These are phyloP conservation scores for Ips typographus DNA, from an alignment of 1,140 invertebrate genomes.

Conservation along the genomic window DNA sequence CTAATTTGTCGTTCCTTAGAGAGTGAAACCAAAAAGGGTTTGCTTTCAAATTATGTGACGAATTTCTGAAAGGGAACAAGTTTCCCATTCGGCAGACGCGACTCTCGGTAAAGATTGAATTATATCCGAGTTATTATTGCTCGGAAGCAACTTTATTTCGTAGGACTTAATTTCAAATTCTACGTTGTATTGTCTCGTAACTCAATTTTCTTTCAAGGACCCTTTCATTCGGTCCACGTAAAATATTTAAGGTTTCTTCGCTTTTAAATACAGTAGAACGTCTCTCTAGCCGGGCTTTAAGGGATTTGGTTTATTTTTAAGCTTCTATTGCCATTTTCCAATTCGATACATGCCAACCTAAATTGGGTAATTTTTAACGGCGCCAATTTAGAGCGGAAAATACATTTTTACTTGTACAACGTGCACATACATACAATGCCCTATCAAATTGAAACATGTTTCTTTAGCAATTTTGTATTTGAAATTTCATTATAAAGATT, in stretches of 20 bases:
- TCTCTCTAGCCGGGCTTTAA: not conserved
- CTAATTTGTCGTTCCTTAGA: too few relatives aligned
- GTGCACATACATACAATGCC: too few relatives aligned
- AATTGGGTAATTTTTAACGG: not conserved
- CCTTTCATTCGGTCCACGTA: not conserved
- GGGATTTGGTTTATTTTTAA: slow-evolving; percentile 1
- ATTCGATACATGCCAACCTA: not conserved
- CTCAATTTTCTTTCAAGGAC: not conserved
- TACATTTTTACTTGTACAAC: too few relatives aligned
- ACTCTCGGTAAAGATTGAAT: not conserved
- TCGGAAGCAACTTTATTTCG: slow-evolving; percentile 1
- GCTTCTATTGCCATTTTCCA: not conserved
- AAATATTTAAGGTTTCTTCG: slow-evolving; percentile 1
- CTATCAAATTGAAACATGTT: too few relatives aligned
- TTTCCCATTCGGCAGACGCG: too few relatives aligned
- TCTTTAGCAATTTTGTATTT: too few relatives aligned
- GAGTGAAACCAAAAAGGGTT: too few relatives aligned
- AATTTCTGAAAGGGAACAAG: too few relatives aligned
- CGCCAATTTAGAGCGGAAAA: too few relatives aligned
- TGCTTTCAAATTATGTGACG: too few relatives aligned
- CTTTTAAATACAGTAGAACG: slow-evolving; percentile 2
- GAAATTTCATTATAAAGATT: too few relatives aligned
- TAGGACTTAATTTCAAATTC: slow-evolving; percentile 3
- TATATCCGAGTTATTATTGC: not conserved
- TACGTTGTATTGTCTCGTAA: slow-evolving; percentile 1